phyloP scores from a whole-genome alignment of 2,113 vertebrate species.

The Spizaetus ornatus region DNA sequence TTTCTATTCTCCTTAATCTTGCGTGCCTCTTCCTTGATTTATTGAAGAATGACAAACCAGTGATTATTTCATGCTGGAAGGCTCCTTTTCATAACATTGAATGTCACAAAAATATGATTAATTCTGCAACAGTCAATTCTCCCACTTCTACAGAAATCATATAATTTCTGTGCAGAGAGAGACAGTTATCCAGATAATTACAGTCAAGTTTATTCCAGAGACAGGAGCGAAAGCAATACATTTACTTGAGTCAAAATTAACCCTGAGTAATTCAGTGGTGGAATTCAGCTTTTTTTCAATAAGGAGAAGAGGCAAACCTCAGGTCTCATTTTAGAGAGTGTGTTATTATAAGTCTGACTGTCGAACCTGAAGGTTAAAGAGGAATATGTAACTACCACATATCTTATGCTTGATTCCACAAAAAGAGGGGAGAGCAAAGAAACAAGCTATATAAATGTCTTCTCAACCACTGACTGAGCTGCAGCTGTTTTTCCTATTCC shows the following conservation, averaged over 20 bases:
- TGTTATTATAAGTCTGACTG: background rate
- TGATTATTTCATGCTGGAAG: slow-evolving; percentile 16
- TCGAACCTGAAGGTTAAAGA: background rate
- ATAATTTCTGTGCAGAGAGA: slow-evolving; percentile 51
- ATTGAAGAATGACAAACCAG: slow-evolving; percentile 2
- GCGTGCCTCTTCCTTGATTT: background rate
- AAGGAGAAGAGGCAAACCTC: background rate
- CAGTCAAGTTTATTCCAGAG: slow-evolving; percentile 40
- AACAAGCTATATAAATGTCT: background rate
- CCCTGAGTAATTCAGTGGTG: slow-evolving; percentile 1
- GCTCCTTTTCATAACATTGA: slow-evolving; percentile 6
- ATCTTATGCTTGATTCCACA: background rate
- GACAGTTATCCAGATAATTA: slow-evolving; percentile 48
- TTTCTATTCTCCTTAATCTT: background rate
- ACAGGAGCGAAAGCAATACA: slow-evolving; percentile 49
- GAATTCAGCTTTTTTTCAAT: slow-evolving; percentile 16
- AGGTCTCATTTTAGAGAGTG: background rate
- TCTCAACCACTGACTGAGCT: background rate
- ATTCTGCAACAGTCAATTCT: slow-evolving; percentile 35
- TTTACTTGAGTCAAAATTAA: slow-evolving; percentile 64
- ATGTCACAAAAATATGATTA: slow-evolving; percentile 39
- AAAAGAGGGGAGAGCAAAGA: background rate
- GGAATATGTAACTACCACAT: background rate
- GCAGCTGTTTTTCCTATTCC: background rate
- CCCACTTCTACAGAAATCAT: slow-evolving; percentile 36